Evolutionary conservation across 2,113 vertebrate genomes (phyloP).

Genomic region (Crotalus horridus): DNA sequence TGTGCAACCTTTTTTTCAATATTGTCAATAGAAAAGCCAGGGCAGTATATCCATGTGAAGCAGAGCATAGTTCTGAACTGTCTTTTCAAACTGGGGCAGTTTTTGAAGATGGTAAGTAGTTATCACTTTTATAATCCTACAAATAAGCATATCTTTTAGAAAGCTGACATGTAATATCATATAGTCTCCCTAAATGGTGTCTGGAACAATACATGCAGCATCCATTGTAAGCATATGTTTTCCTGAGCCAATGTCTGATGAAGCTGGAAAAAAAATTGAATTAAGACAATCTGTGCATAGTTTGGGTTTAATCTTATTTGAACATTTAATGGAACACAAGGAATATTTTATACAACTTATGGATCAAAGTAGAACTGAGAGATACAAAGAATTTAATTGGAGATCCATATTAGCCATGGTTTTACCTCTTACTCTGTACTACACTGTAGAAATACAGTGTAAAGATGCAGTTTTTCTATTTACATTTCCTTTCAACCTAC

Average conservation of each 20-base stretch:
- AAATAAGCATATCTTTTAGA: conserved; percentile 33
- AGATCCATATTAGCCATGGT: neutral
- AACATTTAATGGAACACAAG: neutral
- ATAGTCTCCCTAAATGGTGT: neutral
- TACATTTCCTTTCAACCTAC: neutral
- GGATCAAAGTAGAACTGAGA: neutral
- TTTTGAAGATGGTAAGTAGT: conserved; percentile 93
- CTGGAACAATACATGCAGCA: neutral
- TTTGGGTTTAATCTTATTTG: neutral
- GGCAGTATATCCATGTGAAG: conserved; percentile 93
- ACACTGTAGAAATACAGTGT: neutral
- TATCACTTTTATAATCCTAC: conserved; percentile 41
- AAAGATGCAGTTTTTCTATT: neutral
- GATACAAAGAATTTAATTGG: neutral
- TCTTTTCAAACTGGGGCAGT: conserved; percentile 94
- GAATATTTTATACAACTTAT: neutral
- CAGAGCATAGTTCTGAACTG: conserved; percentile 93
- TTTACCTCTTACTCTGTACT: neutral
- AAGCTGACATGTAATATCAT: neutral
- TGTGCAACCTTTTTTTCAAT: conserved; percentile 69
- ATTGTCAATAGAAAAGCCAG: conserved; percentile 82
- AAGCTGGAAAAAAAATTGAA: neutral
- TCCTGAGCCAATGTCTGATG: neutral
- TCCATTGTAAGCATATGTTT: neutral
- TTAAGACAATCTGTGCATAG: neutral